Conservation (phyloP, 2,888 invertebrate genomes). For the Nymphalis c-album region DNA sequence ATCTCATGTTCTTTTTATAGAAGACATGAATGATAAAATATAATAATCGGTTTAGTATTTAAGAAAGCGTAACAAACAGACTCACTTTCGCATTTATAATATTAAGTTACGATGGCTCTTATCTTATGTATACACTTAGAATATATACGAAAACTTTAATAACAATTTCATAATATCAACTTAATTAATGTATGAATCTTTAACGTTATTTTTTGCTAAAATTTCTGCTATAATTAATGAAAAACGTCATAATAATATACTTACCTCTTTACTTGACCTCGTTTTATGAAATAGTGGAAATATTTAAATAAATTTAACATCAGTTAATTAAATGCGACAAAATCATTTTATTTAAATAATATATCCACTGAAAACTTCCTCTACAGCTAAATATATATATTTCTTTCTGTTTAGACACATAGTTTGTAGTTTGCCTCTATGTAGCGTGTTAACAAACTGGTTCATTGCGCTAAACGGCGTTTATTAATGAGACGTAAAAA, state of each 20-base stretch:
- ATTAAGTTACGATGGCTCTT: too few species aligned
- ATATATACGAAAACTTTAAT: too few species aligned
- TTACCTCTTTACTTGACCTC: constrained; percentile 5
- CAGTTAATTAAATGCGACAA: not conserved
- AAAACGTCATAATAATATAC: constrained; percentile 14
- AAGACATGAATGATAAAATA: too few species aligned
- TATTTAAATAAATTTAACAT: not conserved
- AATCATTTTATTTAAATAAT: not conserved
- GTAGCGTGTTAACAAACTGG: constrained; percentile 26
- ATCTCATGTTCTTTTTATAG: not conserved
- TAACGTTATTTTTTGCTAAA: not conserved
- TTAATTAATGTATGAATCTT: not conserved
- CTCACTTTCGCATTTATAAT: too few species aligned
- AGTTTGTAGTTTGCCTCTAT: not conserved
- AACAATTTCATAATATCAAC: not conserved
- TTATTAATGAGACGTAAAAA: constrained; percentile 32
- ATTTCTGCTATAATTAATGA: not conserved
- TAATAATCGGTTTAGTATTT: too few species aligned
- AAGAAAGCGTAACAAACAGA: too few species aligned
- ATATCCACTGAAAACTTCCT: not conserved
- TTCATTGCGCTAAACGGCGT: constrained; percentile 23
- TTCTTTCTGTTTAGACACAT: not conserved
- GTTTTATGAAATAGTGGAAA: not conserved
- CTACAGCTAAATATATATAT: not conserved
- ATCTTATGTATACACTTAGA: too few species aligned